phyloP scores from a whole-genome alignment of 2,113 vertebrate species.

The Lucifuga dentata region DNA sequence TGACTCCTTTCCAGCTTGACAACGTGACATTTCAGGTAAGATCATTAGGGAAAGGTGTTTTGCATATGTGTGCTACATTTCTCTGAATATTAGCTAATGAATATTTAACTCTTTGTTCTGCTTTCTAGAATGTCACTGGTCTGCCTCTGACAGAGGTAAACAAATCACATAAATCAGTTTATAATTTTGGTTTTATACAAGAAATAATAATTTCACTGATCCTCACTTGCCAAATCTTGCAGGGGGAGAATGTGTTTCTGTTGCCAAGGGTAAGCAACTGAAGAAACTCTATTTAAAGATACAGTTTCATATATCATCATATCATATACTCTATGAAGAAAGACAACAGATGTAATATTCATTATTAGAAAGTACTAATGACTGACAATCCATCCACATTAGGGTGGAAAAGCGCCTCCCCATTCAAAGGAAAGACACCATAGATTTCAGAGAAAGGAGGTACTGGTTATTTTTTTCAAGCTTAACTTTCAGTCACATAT shows the following conservation, averaged over 20 bases:
- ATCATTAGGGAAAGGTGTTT: neutral
- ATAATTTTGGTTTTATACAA: too few relatives aligned
- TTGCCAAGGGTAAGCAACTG: conserved; percentile 48
- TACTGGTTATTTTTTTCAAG: neutral
- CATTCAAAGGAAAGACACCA: conserved; percentile 11
- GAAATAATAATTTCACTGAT: neutral
- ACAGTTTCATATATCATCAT: neutral
- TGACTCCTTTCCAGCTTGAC: conserved; percentile 43
- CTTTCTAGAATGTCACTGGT: conserved; percentile 45
- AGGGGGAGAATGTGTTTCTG: conserved; percentile 71
- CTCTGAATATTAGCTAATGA: neutral
- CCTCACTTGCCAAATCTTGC: neutral
- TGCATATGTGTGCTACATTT: neutral
- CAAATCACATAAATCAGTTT: neutral
- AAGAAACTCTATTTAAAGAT: neutral
- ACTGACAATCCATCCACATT: conserved; percentile 1
- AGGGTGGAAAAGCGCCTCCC: neutral
- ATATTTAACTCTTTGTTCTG: neutral
- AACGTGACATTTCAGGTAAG: conserved; percentile 69
- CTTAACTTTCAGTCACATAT: neutral
- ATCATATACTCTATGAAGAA: neutral
- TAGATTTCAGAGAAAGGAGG: conserved; percentile 10
- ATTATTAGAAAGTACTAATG: neutral
- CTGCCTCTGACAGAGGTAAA: conserved; percentile 63
- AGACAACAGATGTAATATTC: neutral